Evolutionary conservation across 2,888 invertebrate species (phyloP).

Genomic region (Heliconius cydno): DNA sequence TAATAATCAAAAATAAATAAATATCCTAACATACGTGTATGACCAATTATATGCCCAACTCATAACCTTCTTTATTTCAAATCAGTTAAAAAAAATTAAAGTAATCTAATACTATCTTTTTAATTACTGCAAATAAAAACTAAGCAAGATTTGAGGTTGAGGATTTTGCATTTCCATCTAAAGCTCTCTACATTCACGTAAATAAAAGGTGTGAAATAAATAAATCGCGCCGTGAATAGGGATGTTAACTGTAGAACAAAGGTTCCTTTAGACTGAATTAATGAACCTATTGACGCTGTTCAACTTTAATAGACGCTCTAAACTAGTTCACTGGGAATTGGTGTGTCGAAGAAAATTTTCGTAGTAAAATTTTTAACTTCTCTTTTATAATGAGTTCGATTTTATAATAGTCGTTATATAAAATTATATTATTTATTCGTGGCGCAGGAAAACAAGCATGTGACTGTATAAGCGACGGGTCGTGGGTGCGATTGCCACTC

Average conservation of each 20-base stretch:
- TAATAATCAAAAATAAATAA: too few species aligned
- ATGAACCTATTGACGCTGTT: constrained; percentile 26
- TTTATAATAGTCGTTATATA: not conserved
- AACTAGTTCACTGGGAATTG: constrained; percentile 14
- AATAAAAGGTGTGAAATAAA: constrained; percentile 34
- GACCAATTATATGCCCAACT: too few species aligned
- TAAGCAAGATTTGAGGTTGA: not conserved
- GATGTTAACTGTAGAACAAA: constrained; percentile 38
- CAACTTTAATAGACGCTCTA: constrained; percentile 14
- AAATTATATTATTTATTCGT: not conserved
- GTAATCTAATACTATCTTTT: not conserved
- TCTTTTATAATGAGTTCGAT: not conserved
- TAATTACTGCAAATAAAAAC: not conserved
- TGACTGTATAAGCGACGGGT: too few species aligned
- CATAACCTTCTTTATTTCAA: too few species aligned
- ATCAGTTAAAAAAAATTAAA: too few species aligned
- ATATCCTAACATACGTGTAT: too few species aligned
- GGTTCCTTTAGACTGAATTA: constrained; percentile 32
- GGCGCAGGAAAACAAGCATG: too few species aligned
- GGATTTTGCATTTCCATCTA: constrained; percentile 6
- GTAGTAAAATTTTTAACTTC: not conserved
- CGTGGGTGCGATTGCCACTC: too few species aligned
- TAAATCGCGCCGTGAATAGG: constrained; percentile 4
- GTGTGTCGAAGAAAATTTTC: constrained; percentile 8
- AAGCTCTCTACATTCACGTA: not conserved